Evolutionary conservation across 2,797 vertebrate genomes (phyloP).

Genomic region (Sebastes elongatus): DNA sequence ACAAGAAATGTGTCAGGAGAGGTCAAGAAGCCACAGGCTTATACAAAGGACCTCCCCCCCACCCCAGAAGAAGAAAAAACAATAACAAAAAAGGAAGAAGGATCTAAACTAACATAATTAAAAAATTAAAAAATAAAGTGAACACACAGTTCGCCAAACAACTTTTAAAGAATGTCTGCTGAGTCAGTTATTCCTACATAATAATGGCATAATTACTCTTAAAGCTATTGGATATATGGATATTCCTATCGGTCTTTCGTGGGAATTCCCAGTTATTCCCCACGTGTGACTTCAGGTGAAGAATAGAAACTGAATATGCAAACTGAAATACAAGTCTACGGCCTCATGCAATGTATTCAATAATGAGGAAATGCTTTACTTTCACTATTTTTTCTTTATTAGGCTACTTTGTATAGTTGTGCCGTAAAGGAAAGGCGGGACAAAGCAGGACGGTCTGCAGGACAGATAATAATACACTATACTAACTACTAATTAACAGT

Average conservation of each 20-base stretch:
- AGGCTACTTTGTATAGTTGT: too few species aligned
- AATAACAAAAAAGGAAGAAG: too few species aligned
- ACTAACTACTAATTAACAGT: too few species aligned
- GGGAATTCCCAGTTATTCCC: conserved; percentile 44
- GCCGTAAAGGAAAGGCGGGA: too few species aligned
- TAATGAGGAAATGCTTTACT: fast-evolving
- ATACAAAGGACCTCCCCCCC: too few species aligned
- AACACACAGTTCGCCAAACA: neutral
- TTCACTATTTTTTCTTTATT: fast-evolving
- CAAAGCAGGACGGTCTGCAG: too few species aligned
- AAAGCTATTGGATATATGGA: neutral
- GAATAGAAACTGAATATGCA: conserved; percentile 10
- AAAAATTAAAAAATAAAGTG: too few species aligned
- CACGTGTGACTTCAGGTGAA: conserved; percentile 22
- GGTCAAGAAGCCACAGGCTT: too few species aligned
- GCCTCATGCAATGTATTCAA: neutral
- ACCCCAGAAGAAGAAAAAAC: too few species aligned
- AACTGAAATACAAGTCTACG: fast-evolving
- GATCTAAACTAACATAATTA: too few species aligned
- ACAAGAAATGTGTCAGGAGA: too few species aligned
- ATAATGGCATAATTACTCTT: neutral
- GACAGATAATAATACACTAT: too few species aligned
- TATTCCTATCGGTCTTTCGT: neutral
- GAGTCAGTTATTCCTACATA: neutral
- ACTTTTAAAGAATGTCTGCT: neutral